Base-by-base conservation (phyloP, 92 coral and sea anemone species). In the Porites evermanni region DNA sequence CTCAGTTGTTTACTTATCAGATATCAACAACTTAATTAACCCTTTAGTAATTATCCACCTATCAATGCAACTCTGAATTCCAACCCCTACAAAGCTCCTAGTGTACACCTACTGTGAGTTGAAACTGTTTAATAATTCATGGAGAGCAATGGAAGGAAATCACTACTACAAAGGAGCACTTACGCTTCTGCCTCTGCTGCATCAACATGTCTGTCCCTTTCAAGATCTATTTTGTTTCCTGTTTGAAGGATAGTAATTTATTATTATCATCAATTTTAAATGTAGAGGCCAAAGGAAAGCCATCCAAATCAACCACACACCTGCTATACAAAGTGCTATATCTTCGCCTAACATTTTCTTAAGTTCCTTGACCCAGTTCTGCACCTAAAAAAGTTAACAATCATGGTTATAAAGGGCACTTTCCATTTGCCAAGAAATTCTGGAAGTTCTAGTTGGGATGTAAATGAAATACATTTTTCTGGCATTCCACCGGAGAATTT, bases 211-310 rank as follows among this genome's bases (percentile, higher is more conserved):
- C 99, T 93, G 91, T 97, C 98, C 78, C 92, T 97, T 79, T 97
- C 99, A 89, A 95, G 92, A 86, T 97, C 99, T 91, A 97, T 97
- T 90, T 97, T 97, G 89, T 97, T 97, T 71, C 99, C 99, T 97
- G 54, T n/a, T 58, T 12, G 10, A 79, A 38, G 6, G 6, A 76
- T 74, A 1, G 67, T 2, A 66, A 67, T 79, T 19, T 11, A 11
- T 29, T 16, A 17, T 13, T 56, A 56, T 4, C 12, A 11, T 29
- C 2, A 29, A 29, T 11, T 14, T 2, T 56, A 13, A 10, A 54
- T 54, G 19, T 13, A 47, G 12, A 51, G 60, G 9, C 9, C 63
- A 51, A 21, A 3, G 26, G 23, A 32, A 17, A 67, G 8, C 21
- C 24, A 63, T 16, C 8, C 17, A 63, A 63, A 63, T 16, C 61